phyloP scores from a whole-genome alignment of 2,888 invertebrate species.

The Zhuqinia jingwanae region DNA sequence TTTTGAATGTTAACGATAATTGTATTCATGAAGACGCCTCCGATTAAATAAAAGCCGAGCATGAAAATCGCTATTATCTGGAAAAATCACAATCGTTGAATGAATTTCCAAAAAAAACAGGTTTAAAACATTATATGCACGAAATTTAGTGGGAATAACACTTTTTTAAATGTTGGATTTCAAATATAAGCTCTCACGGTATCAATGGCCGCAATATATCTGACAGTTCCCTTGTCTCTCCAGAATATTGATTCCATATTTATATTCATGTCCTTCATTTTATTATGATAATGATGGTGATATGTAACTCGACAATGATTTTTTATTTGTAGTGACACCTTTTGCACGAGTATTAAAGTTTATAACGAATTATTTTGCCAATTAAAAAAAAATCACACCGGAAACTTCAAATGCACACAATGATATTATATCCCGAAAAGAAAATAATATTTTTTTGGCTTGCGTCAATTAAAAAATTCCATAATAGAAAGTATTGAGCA shows the following conservation, averaged over 20 bases:
- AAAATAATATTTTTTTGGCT: too few relatives aligned
- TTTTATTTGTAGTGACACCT: too few relatives aligned
- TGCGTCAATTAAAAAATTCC: too few relatives aligned
- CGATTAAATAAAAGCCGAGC: constrained; percentile 71
- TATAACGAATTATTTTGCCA: too few relatives aligned
- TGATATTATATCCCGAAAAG: too few relatives aligned
- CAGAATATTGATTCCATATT: constrained; percentile 65
- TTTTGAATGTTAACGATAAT: constrained; percentile 69
- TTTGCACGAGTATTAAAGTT: too few relatives aligned
- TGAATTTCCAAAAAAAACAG: background rate
- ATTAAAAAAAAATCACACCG: too few relatives aligned
- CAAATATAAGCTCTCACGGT: constrained; percentile 57
- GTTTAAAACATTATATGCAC: too few relatives aligned
- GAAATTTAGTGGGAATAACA: background rate
- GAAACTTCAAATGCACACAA: too few relatives aligned
- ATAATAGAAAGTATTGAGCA: too few relatives aligned
- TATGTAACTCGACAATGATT: too few relatives aligned
- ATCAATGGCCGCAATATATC: constrained; percentile 63
- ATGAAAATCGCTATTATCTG: constrained; percentile 72
- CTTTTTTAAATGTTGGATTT: background rate
- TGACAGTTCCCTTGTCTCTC: constrained; percentile 71
- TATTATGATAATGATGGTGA: background rate
- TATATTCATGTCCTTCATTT: constrained; percentile 39
- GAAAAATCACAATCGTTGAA: background rate
- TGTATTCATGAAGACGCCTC: constrained; percentile 67